These are phyloP conservation scores for Phylloscopus trochilus DNA, from an alignment of 2,113 vertebrate species.

Conservation along the genomic window DNA sequence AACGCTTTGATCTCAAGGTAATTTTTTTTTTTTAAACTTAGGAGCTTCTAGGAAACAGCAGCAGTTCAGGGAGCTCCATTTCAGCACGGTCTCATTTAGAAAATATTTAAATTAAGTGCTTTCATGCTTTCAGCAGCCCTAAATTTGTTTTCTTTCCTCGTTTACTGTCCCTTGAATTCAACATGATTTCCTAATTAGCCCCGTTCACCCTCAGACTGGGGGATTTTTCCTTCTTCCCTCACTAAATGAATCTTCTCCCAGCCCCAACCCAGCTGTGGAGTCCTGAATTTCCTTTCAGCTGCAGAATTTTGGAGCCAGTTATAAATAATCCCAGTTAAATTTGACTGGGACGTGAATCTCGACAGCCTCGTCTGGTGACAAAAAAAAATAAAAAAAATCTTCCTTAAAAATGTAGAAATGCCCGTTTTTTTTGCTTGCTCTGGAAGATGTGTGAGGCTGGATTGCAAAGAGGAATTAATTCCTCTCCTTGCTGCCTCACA, in stretches of 20 bases:
- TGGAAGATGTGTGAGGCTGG: neutral
- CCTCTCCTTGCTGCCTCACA: slow-evolving; percentile 17
- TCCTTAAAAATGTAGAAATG: neutral
- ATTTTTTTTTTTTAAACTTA: neutral
- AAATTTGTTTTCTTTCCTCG: neutral
- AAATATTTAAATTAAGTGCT: neutral
- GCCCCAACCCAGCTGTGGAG: neutral
- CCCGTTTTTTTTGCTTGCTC: neutral
- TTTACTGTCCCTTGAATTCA: slow-evolving; percentile 2
- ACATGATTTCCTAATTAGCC: neutral
- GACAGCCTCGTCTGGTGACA: neutral
- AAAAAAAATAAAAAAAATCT: neutral
- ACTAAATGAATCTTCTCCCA: neutral
- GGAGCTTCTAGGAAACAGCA: neutral
- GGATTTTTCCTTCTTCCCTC: neutral
- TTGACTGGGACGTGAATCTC: neutral
- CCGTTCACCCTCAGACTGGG: neutral
- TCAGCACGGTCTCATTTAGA: neutral
- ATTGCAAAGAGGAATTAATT: slow-evolving; percentile 17
- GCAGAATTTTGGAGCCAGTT: neutral
- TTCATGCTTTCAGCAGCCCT: neutral
- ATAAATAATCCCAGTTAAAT: neutral
- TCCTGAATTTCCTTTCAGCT: neutral
- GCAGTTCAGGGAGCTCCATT: neutral
- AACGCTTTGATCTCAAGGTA: neutral